These are phyloP conservation scores for Pseudonaja textilis DNA, from an alignment of 2,113 vertebrate species.

Conservation along the genomic window DNA sequence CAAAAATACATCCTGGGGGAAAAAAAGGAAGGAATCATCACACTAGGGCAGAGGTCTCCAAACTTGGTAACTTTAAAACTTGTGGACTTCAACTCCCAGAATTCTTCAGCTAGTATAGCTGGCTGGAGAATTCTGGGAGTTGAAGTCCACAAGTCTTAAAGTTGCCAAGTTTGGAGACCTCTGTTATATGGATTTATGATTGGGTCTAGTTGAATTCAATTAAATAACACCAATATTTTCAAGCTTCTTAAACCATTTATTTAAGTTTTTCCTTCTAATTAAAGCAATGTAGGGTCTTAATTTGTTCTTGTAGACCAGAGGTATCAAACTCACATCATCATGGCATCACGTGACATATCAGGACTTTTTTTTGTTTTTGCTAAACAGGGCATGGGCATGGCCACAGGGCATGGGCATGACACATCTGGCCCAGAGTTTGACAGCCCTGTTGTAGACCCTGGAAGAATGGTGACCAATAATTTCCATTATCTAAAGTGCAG, in stretches of 20 bases:
- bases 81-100: no score
- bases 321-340: no score
- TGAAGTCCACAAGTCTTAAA: no score
- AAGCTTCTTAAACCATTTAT: slow-evolving; percentile 33
- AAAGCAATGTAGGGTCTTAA: slow-evolving; percentile 32
- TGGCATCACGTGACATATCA: no score
- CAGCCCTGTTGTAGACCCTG: neutral
- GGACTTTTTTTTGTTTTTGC: no score
- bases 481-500: slow-evolving; percentile 1
- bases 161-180: no score
- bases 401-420: no score
- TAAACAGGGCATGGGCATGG: no score
- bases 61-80: no score
- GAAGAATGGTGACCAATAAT: neutral
- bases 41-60: neutral
- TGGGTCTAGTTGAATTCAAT: slow-evolving; percentile 63
- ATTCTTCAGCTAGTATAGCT: no score
- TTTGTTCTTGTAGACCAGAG: neutral
- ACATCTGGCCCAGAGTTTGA: no score
- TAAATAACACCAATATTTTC: slow-evolving; percentile 58
- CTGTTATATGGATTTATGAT: slow-evolving; percentile 41
- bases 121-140: no score
- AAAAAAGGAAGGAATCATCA: neutral
- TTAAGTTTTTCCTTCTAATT: slow-evolving; percentile 55
- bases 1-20: neutral